phyloP scores from a whole-genome alignment of 1,140 invertebrate genomes.

The Trypoxylus dichotomus region DNA sequence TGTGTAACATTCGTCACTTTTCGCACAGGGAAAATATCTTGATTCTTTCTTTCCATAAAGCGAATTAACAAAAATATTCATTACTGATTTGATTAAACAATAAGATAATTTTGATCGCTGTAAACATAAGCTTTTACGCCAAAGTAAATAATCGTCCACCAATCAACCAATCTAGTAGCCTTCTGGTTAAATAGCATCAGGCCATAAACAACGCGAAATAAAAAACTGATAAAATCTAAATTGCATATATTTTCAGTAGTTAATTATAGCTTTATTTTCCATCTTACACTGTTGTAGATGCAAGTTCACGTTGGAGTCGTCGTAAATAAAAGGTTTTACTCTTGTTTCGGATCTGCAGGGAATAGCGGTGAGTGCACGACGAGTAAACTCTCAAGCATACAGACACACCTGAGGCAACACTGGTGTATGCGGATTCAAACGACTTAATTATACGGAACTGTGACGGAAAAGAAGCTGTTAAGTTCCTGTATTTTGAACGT shows the following conservation, averaged over 20 bases:
- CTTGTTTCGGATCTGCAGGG: background rate
- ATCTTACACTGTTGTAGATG: background rate
- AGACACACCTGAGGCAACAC: background rate
- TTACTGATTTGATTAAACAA: background rate
- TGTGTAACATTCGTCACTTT: too few species aligned
- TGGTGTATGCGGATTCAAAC: background rate
- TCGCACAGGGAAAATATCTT: too few species aligned
- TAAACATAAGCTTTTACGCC: background rate
- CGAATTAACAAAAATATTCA: background rate
- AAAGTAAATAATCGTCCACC: background rate
- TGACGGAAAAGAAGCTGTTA: background rate
- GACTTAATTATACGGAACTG: background rate
- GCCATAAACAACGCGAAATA: conserved; percentile 3
- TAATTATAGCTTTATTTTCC: background rate
- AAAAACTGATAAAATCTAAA: conserved; percentile 2
- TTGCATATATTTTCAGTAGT: background rate
- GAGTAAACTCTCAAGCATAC: background rate
- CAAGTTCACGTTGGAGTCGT: background rate
- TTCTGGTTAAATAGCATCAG: background rate
- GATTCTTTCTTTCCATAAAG: too few species aligned
- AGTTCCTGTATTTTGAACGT: background rate
- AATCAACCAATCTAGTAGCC: background rate
- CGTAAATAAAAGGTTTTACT: background rate
- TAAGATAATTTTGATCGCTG: background rate
- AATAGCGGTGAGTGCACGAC: background rate